These are phyloP conservation scores for Hyalella azteca DNA, from an alignment of 2,888 invertebrate species.

Conservation along the genomic window DNA sequence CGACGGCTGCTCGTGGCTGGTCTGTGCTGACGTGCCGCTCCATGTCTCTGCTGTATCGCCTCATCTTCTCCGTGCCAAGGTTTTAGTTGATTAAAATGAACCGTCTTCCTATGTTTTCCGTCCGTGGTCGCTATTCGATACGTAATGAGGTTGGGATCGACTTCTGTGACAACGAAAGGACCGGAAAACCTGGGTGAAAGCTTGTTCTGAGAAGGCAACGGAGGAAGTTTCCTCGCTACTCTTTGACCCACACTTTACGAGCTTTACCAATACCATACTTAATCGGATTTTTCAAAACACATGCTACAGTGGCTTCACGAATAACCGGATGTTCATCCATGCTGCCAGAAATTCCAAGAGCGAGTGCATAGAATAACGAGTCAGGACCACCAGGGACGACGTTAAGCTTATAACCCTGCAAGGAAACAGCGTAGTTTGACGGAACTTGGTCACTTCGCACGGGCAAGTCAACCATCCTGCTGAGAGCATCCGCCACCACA, in stretches of 20 bases:
- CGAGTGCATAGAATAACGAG: not conserved
- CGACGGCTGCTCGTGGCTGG: not conserved
- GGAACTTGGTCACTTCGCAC: not conserved
- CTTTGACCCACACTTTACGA: not conserved
- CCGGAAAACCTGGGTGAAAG: not conserved
- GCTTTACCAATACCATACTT: not conserved
- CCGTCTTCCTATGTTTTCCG: not conserved
- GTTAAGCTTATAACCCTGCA: not conserved
- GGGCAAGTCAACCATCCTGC: not conserved
- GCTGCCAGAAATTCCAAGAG: not conserved
- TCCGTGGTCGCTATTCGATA: not conserved
- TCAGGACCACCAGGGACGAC: not conserved
- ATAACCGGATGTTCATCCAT: not conserved
- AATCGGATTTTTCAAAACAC: not conserved
- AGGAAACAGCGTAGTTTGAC: not conserved
- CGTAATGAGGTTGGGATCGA: not conserved
- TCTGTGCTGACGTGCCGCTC: not conserved
- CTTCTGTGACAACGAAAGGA: not conserved
- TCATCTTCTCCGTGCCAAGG: not conserved
- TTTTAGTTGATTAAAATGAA: not conserved
- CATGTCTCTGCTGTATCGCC: not conserved
- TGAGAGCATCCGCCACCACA: slow-evolving; percentile 14
- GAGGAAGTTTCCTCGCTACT: not conserved
- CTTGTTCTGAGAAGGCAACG: not conserved
- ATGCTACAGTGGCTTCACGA: not conserved